phyloP scores from a whole-genome alignment of 2,888 invertebrate genomes.

The Nasonovia ribisnigri region DNA sequence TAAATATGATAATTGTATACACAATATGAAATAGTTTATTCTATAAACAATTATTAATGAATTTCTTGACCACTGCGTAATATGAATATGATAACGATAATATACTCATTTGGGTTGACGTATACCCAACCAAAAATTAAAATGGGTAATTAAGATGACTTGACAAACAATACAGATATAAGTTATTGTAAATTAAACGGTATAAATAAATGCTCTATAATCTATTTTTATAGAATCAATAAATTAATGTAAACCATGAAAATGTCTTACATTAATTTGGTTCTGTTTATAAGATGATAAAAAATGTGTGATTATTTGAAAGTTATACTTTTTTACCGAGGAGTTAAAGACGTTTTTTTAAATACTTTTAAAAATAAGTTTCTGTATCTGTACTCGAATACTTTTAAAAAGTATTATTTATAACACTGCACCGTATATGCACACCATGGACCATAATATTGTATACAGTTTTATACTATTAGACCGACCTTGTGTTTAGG shows the following conservation, averaged over 20 bases:
- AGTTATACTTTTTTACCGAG: neutral
- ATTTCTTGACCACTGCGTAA: too few species aligned
- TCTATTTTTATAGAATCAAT: neutral
- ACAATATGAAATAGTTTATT: too few species aligned
- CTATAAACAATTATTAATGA: too few species aligned
- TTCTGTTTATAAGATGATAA: neutral
- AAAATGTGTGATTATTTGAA: neutral
- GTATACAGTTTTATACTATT: too few species aligned
- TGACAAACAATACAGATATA: too few species aligned
- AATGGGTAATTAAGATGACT: too few species aligned
- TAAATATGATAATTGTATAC: too few species aligned
- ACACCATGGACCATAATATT: too few species aligned
- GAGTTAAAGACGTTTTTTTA: neutral
- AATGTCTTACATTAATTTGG: neutral
- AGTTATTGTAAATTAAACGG: neutral
- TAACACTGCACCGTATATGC: neutral
- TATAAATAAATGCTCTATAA: neutral
- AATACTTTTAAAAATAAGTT: neutral
- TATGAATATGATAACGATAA: too few species aligned
- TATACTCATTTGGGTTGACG: too few species aligned
- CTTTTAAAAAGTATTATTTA: neutral
- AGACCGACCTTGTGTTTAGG: too few species aligned
- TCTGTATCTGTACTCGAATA: neutral
- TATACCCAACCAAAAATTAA: too few species aligned
- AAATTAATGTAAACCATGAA: neutral